These are phyloP conservation scores for Gavia stellata DNA, from an alignment of 2,113 vertebrate species.

Conservation along the genomic window DNA sequence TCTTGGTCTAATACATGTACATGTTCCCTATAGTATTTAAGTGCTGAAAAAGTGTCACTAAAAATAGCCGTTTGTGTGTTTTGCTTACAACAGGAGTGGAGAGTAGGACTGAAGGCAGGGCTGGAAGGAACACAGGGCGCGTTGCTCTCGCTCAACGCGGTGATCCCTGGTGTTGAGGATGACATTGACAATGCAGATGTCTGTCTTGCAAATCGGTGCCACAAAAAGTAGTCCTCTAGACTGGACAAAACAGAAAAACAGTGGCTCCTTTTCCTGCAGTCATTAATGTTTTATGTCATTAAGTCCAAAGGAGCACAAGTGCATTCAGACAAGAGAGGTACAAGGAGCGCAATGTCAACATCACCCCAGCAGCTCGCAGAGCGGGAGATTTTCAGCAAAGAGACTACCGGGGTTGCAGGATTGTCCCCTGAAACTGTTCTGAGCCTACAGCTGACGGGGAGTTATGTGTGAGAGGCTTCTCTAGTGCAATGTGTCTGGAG, in stretches of 20 bases:
- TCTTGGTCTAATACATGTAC: no score
- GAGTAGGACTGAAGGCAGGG: neutral
- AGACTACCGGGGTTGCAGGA: neutral
- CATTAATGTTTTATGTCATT: neutral
- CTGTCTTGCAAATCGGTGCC: neutral
- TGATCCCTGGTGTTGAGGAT: no score
- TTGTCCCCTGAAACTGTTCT: neutral
- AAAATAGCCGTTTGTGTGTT: neutral
- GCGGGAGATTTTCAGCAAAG: neutral
- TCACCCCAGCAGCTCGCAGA: neutral
- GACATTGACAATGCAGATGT: neutral
- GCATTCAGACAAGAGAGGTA: neutral
- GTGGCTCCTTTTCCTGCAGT: neutral
- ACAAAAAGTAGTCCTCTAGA: no score
- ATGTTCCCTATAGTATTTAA: neutral
- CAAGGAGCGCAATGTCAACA: neutral
- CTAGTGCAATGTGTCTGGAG: neutral
- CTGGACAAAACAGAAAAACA: no score
- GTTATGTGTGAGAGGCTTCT: neutral
- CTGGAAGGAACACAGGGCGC: neutral
- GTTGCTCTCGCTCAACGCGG: rapidly evolving
- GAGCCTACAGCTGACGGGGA: neutral
- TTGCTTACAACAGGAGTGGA: no score
- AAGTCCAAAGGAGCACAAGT: neutral
- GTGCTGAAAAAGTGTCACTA: neutral